Percentiles rank a stretch among this genome's conserved stretches.
These are phyloP conservation scores for Macaca nemestrina DNA, from an alignment of 2,113 vertebrate species.

Conservation along the genomic window DNA sequence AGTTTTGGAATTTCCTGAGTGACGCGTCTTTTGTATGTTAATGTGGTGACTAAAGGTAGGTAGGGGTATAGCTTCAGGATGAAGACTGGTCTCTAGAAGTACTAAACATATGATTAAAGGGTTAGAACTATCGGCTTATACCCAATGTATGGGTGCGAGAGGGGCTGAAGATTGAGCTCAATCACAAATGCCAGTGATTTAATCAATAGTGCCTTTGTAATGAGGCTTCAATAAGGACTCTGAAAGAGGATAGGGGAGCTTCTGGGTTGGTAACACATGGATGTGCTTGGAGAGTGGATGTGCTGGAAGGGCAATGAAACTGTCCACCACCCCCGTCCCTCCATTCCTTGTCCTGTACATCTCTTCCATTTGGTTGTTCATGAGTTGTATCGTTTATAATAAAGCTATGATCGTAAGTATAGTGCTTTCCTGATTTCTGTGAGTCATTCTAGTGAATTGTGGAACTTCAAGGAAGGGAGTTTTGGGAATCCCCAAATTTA, in stretches of 20 bases:
- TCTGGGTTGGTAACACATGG: not conserved
- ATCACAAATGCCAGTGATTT: not conserved
- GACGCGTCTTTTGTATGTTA: not conserved
- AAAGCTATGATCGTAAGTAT: not conserved
- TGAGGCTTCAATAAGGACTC: not conserved
- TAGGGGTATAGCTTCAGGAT: not conserved
- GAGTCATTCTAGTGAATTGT: not conserved
- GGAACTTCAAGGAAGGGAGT: not conserved
- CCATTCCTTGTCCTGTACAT: not conserved
- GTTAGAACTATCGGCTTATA: not conserved
- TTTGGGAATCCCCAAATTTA: not conserved
- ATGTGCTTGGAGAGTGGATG: fast-evolving
- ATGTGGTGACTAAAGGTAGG: not conserved
- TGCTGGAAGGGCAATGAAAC: fast-evolving
- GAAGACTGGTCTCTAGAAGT: not conserved
- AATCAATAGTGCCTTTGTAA: not conserved
- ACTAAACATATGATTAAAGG: not conserved
- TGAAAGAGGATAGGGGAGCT: not conserved
- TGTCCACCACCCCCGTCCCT: fast-evolving
- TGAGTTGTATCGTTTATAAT: not conserved
- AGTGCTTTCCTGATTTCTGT: not conserved
- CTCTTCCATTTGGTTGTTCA: not conserved
- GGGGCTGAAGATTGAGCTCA: not conserved
- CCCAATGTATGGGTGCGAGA: not conserved
- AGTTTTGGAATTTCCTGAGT: not conserved